Percentiles rank a stretch among this genome's conserved stretches.
Conservation (phyloP, 2,888 invertebrate species). For the Nomada ruficornis region DNA sequence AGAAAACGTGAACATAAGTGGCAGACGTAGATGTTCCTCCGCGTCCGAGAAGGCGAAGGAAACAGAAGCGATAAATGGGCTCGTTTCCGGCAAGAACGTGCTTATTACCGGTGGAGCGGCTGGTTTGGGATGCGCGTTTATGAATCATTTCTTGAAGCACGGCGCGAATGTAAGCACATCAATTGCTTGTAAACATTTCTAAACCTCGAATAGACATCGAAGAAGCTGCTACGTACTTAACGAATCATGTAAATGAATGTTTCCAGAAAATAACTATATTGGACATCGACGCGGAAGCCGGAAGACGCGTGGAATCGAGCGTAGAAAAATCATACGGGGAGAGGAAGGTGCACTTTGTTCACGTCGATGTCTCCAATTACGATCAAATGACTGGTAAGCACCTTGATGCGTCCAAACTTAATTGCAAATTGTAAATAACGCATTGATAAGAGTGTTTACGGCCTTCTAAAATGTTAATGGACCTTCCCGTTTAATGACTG, state of each 20-base stretch:
- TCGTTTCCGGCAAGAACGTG: slow-evolving; percentile 79
- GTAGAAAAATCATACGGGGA: slow-evolving; percentile 76
- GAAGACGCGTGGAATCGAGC: slow-evolving; percentile 66
- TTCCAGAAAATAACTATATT: slow-evolving; percentile 77
- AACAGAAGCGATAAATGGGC: slow-evolving; percentile 76
- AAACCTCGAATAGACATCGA: too few relatives aligned
- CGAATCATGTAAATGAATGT: background rate
- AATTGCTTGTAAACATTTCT: too few relatives aligned
- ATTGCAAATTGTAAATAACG: background rate
- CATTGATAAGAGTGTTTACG: background rate
- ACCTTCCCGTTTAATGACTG: slow-evolving; percentile 1
- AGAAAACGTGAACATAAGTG: slow-evolving; percentile 31
- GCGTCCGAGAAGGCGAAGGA: slow-evolving; percentile 78
- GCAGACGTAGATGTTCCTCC: slow-evolving; percentile 71
- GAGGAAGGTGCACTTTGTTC: slow-evolving; percentile 75
- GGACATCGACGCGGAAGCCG: slow-evolving; percentile 74
- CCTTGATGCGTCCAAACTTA: background rate
- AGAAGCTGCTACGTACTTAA: background rate
- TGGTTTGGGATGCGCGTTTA: slow-evolving; percentile 79
- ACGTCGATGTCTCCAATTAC: slow-evolving; percentile 76
- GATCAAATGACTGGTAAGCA: slow-evolving; percentile 73
- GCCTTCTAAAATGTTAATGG: background rate
- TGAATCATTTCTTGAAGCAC: slow-evolving; percentile 78
- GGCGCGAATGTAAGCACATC: slow-evolving; percentile 75
- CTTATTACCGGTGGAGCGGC: slow-evolving; percentile 80